phyloP scores from a whole-genome alignment of 2,113 vertebrate species.

The Amazona guildingii region DNA sequence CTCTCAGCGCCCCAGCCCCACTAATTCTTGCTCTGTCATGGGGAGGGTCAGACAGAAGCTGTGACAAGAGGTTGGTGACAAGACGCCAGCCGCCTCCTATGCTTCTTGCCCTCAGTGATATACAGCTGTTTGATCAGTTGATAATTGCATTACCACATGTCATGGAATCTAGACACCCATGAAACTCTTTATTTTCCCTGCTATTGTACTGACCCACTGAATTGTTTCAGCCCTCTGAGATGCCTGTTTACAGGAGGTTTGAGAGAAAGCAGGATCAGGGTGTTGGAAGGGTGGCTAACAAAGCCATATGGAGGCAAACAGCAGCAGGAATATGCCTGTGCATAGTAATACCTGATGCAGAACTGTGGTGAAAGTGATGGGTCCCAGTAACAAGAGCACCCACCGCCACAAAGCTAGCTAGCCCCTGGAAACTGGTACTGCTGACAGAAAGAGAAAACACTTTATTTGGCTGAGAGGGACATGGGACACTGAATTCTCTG shows the following conservation, averaged over 20 bases:
- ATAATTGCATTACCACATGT: background rate
- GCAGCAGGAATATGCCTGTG: background rate
- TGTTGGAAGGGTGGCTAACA: background rate
- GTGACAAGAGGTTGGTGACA: background rate
- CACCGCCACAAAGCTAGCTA: too few species aligned
- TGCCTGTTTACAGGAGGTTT: background rate
- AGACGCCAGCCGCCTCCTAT: background rate
- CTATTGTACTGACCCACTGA: background rate
- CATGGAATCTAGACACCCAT: background rate
- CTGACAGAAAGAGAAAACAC: background rate
- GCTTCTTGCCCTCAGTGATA: background rate
- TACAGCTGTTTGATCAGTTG: conserved; percentile 43
- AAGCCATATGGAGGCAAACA: background rate
- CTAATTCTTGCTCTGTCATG: background rate
- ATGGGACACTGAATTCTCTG: background rate
- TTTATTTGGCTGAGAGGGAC: background rate
- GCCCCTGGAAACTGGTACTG: background rate
- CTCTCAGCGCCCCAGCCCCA: rapidly evolving
- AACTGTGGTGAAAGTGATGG: background rate
- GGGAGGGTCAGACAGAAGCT: background rate
- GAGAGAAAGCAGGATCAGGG: background rate
- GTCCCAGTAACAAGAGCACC: background rate
- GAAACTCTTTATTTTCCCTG: background rate
- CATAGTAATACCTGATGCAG: background rate
- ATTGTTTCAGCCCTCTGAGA: background rate